Evolutionary conservation across 2,888 invertebrate genomes (phyloP), one percentile per base, ranked within the genome.

Genomic region (Heliconius ismenius): DNA sequence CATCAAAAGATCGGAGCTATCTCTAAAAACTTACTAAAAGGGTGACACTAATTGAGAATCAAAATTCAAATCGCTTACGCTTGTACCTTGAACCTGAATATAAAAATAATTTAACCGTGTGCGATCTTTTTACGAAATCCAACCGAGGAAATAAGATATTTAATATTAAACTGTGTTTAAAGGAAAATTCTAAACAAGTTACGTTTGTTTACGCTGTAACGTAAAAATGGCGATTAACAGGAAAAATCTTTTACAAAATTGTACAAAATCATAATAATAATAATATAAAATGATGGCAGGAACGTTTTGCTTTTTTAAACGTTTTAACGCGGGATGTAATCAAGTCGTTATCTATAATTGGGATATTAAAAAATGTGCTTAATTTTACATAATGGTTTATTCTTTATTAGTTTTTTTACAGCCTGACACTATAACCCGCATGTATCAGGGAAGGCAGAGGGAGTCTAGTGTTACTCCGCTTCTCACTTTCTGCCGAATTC

Each of bases 191-290:
- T 54, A 70, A 70, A 32, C 70, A 70, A 70, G 32, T 69, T 69
- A 69, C 69, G n/a, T n/a, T n/a, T 70, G 58, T 70, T 70, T 58
- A 70, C 54, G 54, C n/a, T 15, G 65, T 36, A 65, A 65, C 65
- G 65, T 32, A n/a, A 58, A 69, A 69, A 54, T 58, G 21, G 69
- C 28, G 13, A 32, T 70, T 28, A 58, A 54, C n/a, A 32, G 28
- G 54, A n/a, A 32, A 67, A 70, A 70, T 70, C 28, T 54, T 69
- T 54, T 28, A 69, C 11, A 54, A 69, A 69, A 54, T 54, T n/a
- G 54, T 32, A n/a, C 2, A 65, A 36, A 39, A 6, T 39, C 24
- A 24, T 39, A 67, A 32, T 70, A 54, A 32, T 70, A 54, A 69
- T 69, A 54, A 69, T 21, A 54, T 69, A 32, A 70, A 58, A 58